A percentile compares a stretch with the other conserved stretches of the same genome.
Conservation (phyloP, 2,888 invertebrate genomes). For the Apotomis capreana region DNA sequence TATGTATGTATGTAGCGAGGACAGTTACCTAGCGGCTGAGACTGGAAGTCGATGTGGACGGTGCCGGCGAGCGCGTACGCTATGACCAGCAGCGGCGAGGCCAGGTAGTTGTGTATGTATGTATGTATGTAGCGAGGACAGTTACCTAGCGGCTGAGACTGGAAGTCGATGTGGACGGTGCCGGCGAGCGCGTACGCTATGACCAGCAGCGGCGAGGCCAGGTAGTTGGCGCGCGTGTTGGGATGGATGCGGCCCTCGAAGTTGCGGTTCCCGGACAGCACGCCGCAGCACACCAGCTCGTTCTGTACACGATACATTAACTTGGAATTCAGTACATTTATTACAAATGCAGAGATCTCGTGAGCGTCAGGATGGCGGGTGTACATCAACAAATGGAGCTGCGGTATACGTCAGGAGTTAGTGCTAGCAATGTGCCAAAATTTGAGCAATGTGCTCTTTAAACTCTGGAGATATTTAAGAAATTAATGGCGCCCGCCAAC, state of each 20-base stretch:
- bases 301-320: slow-evolving; percentile 80
- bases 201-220: slow-evolving; percentile 98
- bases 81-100: slow-evolving; percentile 98
- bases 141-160: slow-evolving; percentile 91
- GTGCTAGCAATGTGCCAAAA: too few species aligned
- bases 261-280: slow-evolving; percentile 98
- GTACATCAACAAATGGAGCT: too few species aligned
- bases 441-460: too few species aligned
- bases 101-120: slow-evolving; percentile 90
- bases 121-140: too few species aligned
- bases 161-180: slow-evolving; percentile 97
- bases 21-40: slow-evolving; percentile 88
- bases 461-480: too few species aligned
- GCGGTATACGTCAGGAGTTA: too few species aligned
- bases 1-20: too few species aligned
- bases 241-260: slow-evolving; percentile 99
- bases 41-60: slow-evolving; percentile 97
- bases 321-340: too few species aligned
- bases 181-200: slow-evolving; percentile 99
- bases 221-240: slow-evolving; percentile 97
- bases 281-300: slow-evolving; percentile 96
- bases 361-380: too few species aligned
- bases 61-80: slow-evolving; percentile 98
- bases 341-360: too few species aligned
- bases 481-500: too few species aligned